Conservation (phyloP, 2,113 vertebrate genomes). For the Poecilia latipinna region DNA sequence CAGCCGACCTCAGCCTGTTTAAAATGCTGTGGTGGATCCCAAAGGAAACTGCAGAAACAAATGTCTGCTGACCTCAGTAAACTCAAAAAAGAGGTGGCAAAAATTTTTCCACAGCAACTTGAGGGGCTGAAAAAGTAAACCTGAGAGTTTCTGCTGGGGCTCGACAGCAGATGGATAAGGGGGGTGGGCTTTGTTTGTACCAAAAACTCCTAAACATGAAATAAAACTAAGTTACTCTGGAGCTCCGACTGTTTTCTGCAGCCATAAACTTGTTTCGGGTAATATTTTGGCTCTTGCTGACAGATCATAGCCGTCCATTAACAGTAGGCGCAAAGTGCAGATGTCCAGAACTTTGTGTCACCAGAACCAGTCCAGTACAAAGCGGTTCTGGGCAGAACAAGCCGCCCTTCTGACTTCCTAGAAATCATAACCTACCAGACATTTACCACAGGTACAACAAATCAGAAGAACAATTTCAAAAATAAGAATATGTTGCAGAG, state of each 20-base stretch:
- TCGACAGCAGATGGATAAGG: no score
- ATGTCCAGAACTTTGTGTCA: neutral
- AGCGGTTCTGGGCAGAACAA: neutral
- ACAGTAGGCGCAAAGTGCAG: neutral
- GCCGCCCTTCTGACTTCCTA: neutral
- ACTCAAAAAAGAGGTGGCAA: no score
- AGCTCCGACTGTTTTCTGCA: neutral
- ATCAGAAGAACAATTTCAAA: neutral
- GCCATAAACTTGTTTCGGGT: neutral
- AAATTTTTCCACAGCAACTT: no score
- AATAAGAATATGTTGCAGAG: neutral
- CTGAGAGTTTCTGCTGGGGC: neutral
- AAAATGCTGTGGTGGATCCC: no score
- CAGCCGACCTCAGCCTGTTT: no score
- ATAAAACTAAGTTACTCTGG: no score
- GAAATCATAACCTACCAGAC: neutral
- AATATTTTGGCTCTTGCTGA: neutral
- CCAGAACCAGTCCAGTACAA: neutral
- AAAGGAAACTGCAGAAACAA: no score
- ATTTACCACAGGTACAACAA: neutral
- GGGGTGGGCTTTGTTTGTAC: neutral
- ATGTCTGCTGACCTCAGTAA: no score
- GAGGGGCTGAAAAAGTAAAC: no score
- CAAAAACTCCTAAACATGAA: neutral
- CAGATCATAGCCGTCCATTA: neutral